These are phyloP conservation scores for Darevskia nairensis DNA, from an alignment of 2,797 vertebrate genomes.

Conservation along the genomic window DNA sequence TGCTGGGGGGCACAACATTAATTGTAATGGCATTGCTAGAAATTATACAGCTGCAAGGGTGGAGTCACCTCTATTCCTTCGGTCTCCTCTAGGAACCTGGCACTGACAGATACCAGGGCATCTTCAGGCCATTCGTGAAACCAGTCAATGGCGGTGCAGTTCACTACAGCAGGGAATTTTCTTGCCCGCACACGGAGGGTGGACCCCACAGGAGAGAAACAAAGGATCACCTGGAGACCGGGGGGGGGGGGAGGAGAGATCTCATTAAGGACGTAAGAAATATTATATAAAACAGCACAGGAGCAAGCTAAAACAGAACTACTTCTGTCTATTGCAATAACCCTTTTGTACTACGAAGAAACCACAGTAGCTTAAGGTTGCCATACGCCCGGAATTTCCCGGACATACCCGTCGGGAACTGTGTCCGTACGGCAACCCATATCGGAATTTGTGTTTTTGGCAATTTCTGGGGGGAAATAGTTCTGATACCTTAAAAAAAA, in stretches of 20 bases:
- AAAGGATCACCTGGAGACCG: constrained; percentile 79
- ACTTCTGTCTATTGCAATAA: too few species aligned
- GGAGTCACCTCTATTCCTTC: constrained; percentile 75
- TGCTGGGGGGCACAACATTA: neutral
- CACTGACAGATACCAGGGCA: constrained; percentile 80
- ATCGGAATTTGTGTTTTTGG: too few species aligned
- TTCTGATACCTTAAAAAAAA: too few species aligned
- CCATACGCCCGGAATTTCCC: too few species aligned
- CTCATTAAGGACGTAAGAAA: neutral
- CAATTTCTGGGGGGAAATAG: too few species aligned
- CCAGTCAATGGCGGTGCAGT: constrained; percentile 84
- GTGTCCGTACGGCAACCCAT: too few species aligned
- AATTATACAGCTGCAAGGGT: neutral
- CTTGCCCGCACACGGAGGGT: constrained; percentile 78
- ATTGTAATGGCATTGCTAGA: neutral
- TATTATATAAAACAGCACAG: neutral
- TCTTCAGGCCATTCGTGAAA: constrained; percentile 85
- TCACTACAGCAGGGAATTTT: constrained; percentile 82
- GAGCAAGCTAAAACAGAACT: neutral
- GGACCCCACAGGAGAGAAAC: constrained; percentile 84
- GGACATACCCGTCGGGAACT: too few species aligned
- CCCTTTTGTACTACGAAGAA: too few species aligned
- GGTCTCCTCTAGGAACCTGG: constrained; percentile 79
- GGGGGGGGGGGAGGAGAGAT: neutral
- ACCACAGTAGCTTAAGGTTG: too few species aligned